Evolutionary conservation across 2,888 invertebrate genomes (phyloP).

Genomic region (Pyralis farinalis): DNA sequence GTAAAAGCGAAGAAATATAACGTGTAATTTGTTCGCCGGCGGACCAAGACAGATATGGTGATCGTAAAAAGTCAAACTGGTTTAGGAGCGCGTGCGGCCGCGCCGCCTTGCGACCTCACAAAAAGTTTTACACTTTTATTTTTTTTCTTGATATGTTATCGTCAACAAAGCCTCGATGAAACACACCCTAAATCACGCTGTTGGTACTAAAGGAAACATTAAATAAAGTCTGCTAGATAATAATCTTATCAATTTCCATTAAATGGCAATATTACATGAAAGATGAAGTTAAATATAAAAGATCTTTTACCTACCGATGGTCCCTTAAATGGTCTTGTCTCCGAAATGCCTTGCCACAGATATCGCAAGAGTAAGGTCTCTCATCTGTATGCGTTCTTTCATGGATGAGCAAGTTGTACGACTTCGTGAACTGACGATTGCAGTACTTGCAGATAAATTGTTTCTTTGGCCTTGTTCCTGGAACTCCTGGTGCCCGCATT

Average conservation of each 20-base stretch:
- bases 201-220: slow-evolving; percentile 59
- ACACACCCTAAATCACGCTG: slow-evolving; percentile 65
- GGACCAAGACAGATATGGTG: slow-evolving; percentile 76
- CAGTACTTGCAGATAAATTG: slow-evolving; percentile 99
- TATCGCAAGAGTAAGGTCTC: slow-evolving; percentile 97
- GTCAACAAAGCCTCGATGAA: slow-evolving; percentile 64
- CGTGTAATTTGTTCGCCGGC: slow-evolving; percentile 77
- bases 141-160: slow-evolving; percentile 66
- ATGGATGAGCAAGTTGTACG: slow-evolving; percentile 98
- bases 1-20: slow-evolving; percentile 79
- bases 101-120: slow-evolving; percentile 73
- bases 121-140: slow-evolving; percentile 75
- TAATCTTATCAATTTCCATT: slow-evolving; percentile 9
- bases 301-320: slow-evolving; percentile 85
- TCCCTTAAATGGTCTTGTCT: slow-evolving; percentile 96
- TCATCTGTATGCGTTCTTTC: slow-evolving; percentile 98
- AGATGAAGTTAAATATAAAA: slow-evolving; percentile 13
- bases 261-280: not conserved
- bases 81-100: slow-evolving; percentile 74
- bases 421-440: slow-evolving; percentile 98
- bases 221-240: slow-evolving; percentile 47
- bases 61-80: slow-evolving; percentile 78
- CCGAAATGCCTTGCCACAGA: slow-evolving; percentile 97
- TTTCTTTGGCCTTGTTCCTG: slow-evolving; percentile 85
- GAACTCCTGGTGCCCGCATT: slow-evolving; percentile 77